Conservation (phyloP, 2,797 vertebrate species). For the Perodicticus potto region DNA sequence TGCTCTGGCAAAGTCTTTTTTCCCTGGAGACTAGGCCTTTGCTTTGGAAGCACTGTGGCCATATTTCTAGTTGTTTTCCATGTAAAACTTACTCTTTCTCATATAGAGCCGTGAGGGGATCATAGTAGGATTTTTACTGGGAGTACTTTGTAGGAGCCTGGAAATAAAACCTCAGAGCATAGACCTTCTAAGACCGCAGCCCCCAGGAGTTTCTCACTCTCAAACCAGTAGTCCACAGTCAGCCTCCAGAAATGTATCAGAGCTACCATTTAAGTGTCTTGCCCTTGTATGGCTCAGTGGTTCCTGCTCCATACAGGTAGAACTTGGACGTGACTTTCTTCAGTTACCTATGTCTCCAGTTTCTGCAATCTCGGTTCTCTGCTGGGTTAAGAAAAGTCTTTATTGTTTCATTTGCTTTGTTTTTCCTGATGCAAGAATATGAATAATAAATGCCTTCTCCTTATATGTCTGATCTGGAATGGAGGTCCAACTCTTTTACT, state of each 20-base stretch:
- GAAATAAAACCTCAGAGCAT: not conserved
- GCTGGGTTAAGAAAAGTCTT: too few species aligned
- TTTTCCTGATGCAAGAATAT: not conserved
- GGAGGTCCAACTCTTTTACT: not conserved
- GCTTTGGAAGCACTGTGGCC: not conserved
- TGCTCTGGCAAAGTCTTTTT: not conserved
- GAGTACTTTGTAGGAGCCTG: not conserved
- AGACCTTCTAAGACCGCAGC: not conserved
- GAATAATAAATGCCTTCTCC: not conserved
- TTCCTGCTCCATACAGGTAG: too few species aligned
- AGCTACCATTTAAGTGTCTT: too few species aligned
- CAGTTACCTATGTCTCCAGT: not conserved
- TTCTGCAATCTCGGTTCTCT: not conserved
- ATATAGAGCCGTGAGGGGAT: not conserved
- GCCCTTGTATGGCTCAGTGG: not conserved
- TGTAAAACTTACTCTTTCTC: not conserved
- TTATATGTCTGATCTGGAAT: too few species aligned
- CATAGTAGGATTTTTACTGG: not conserved
- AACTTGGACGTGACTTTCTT: not conserved
- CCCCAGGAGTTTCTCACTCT: not conserved
- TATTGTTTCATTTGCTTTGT: not conserved
- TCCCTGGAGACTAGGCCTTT: not conserved
- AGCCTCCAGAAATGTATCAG: too few species aligned
- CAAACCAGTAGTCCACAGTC: not conserved
- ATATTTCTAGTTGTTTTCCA: not conserved